Percentiles rank a stretch among this genome's conserved stretches.
phyloP scores from a whole-genome alignment of 2,797 vertebrate genomes.

The Chiloscyllium punctatum region DNA sequence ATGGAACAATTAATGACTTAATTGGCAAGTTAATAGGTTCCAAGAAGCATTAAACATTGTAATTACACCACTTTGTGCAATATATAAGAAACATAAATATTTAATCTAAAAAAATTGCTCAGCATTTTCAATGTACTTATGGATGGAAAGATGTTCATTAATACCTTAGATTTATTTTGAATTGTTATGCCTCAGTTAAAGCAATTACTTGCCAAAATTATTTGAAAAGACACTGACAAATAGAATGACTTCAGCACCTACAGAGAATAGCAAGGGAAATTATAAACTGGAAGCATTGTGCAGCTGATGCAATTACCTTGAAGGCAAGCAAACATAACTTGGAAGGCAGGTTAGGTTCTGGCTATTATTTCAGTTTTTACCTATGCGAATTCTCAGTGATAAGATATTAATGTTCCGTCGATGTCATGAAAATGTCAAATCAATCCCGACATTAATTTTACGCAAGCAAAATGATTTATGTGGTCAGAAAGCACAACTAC shows the following conservation, averaged over 20 bases:
- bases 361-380: not conserved
- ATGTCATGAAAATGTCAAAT: not conserved
- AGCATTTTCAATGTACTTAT: not conserved
- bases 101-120: not conserved
- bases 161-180: not conserved
- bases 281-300: not conserved
- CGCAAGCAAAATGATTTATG: not conserved
- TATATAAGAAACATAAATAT: not conserved
- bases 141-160: not conserved
- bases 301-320: not conserved
- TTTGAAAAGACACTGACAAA: not conserved
- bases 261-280: not conserved
- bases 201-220: not conserved
- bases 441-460: not conserved
- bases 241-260: not conserved
- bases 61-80: not conserved
- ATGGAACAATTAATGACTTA: slow-evolving; percentile 5
- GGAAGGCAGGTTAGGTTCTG: not conserved
- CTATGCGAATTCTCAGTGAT: not conserved
- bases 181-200: not conserved
- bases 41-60: not conserved
- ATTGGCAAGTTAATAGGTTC: not conserved
- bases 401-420: not conserved
- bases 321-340: not conserved
- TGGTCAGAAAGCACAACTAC: not conserved